Evolutionary conservation across 2,113 vertebrate species (phyloP).

Genomic region (Noctilio leporinus): DNA sequence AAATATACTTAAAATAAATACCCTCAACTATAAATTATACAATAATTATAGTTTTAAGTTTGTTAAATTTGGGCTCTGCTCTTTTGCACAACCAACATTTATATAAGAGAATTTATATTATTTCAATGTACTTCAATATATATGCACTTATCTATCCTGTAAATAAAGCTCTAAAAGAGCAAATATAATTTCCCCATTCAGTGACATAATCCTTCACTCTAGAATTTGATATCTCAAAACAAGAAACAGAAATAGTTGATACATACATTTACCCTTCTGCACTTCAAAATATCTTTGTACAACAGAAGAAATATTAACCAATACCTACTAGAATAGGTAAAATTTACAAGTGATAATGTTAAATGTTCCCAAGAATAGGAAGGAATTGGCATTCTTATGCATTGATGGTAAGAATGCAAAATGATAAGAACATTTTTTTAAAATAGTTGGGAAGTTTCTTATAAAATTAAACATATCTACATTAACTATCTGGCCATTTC

Average conservation of each 20-base stretch:
- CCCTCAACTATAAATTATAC: background rate
- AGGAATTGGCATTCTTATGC: background rate
- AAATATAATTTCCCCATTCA: background rate
- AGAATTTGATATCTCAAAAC: background rate
- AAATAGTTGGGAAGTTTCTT: too few species aligned
- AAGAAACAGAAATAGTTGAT: background rate
- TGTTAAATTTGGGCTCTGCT: background rate
- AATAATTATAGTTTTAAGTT: background rate
- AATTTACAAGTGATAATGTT: background rate
- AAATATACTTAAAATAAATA: background rate
- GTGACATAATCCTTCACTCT: background rate
- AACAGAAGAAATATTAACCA: background rate
- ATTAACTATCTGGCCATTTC: background rate
- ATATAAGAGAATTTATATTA: background rate
- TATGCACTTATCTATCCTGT: background rate
- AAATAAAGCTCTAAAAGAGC: background rate
- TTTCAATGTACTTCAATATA: background rate
- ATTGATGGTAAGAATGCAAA: too few species aligned
- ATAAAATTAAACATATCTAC: background rate
- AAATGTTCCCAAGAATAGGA: background rate
- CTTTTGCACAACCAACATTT: background rate
- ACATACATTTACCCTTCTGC: background rate
- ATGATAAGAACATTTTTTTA: too few species aligned
- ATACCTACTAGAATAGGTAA: background rate
- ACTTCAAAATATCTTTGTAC: background rate